Percentiles rank a stretch among this genome's conserved stretches.
These are phyloP conservation scores for Phyllostomus discolor DNA, from an alignment of 2,113 vertebrate species.

Conservation along the genomic window DNA sequence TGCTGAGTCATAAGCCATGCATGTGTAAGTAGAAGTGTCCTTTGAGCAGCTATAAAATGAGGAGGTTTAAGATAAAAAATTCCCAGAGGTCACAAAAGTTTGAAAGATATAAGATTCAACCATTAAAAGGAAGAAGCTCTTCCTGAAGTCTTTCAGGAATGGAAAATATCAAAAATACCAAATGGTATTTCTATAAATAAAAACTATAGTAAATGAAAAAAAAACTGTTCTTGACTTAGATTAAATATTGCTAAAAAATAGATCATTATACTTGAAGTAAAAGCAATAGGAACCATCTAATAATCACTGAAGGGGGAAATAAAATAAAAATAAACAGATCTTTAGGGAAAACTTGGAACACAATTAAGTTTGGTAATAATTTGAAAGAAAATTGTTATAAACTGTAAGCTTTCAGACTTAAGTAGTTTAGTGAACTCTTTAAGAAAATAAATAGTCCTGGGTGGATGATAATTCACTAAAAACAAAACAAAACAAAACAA, in stretches of 20 bases:
- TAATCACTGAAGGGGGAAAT: not conserved
- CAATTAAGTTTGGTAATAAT: not conserved
- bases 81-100: fast-evolving
- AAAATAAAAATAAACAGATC: not conserved
- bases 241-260: not conserved
- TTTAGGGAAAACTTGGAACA: not conserved
- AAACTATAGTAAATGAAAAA: not conserved
- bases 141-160: not conserved
- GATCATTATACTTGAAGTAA: not conserved
- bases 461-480: not conserved
- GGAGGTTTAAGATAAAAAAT: not conserved
- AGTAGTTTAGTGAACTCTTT: not conserved
- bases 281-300: not conserved
- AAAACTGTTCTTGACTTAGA: not conserved
- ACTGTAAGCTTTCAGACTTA: not conserved
- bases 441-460: not conserved
- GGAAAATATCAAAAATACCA: not conserved
- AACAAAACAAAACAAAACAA: too few relatives aligned
- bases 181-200: not conserved
- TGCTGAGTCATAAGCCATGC: not conserved
- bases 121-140: not conserved
- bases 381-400: not conserved
- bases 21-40: not conserved
- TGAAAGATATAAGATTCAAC: not conserved
- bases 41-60: not conserved